Evolutionary conservation across 2,888 invertebrate species (phyloP).

Genomic region (Alloscopus bannaensis): DNA sequence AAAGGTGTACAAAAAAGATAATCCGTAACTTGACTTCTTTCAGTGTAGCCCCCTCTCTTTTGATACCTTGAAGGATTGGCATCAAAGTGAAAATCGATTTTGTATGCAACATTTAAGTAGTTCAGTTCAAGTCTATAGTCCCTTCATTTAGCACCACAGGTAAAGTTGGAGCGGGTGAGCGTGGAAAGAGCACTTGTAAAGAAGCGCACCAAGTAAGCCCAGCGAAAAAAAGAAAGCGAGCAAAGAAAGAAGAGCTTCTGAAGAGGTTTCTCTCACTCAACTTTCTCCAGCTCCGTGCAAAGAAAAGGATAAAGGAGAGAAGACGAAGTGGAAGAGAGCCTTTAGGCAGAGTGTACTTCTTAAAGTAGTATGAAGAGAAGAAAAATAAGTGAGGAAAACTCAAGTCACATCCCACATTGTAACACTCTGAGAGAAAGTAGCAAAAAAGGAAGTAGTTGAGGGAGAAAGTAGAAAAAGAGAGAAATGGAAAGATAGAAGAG

Average conservation of each 20-base stretch:
- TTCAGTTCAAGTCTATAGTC: conserved; percentile 22
- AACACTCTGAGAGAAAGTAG: conserved; percentile 49
- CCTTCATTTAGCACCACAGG: not conserved
- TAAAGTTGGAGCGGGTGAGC: not conserved
- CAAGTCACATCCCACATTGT: conserved; percentile 60
- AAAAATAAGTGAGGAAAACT: conserved; percentile 32
- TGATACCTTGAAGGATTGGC: conserved; percentile 43
- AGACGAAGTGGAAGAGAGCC: conserved; percentile 50
- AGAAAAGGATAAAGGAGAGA: conserved; percentile 14
- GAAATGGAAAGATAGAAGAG: conserved; percentile 23
- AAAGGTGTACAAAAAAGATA: conserved; percentile 3
- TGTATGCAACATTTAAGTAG: conserved; percentile 60
- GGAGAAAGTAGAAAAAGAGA: conserved; percentile 16
- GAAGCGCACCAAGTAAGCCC: not conserved
- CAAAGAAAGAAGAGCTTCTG: conserved; percentile 19
- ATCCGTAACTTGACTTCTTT: conserved; percentile 36
- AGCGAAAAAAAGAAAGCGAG: not conserved
- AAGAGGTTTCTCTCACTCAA: conserved; percentile 32
- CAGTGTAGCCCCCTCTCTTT: not conserved
- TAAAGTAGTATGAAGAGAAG: conserved; percentile 19
- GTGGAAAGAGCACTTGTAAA: not conserved
- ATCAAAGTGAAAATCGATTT: conserved; percentile 60
- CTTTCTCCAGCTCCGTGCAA: not conserved
- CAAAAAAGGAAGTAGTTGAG: conserved; percentile 26
- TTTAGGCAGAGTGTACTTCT: conserved; percentile 44